Conservation (phyloP, 1,140 invertebrate species). For the Conus betulinus region DNA sequence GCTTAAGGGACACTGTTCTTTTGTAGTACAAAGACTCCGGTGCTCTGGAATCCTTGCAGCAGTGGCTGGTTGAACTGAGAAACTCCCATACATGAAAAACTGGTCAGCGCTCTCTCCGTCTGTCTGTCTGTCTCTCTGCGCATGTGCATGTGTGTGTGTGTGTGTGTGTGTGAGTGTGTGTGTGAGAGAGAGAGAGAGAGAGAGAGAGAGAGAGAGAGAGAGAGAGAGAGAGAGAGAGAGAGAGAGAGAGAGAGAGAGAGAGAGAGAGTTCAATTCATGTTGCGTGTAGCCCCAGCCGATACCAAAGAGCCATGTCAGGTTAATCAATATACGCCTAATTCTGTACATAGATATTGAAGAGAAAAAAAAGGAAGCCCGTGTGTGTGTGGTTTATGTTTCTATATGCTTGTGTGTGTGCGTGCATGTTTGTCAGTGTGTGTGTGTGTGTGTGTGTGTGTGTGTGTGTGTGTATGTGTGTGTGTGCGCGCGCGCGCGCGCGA, state of each 20-base stretch:
- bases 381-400: too few species aligned
- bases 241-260: too few species aligned
- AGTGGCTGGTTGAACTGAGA: background rate
- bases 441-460: background rate
- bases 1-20: too few species aligned
- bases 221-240: too few species aligned
- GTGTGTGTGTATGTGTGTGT: background rate
- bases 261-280: too few species aligned
- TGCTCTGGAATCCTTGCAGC: conserved; percentile 4
- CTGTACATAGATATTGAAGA: too few species aligned
- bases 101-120: conserved; percentile 12
- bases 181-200: background rate
- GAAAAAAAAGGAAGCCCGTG: too few species aligned
- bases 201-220: background rate
- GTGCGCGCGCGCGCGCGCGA: background rate
- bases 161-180: background rate
- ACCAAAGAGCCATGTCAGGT: too few species aligned
- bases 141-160: too few species aligned
- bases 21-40: background rate
- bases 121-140: too few species aligned
- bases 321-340: background rate
- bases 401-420: too few species aligned
- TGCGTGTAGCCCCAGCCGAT: too few species aligned
- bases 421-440: background rate
- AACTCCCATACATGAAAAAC: background rate